A percentile compares a stretch with the other conserved stretches of the same genome.
Evolutionary conservation across 2,797 vertebrate species (phyloP).

Genomic region (Bucorvus abyssinicus): DNA sequence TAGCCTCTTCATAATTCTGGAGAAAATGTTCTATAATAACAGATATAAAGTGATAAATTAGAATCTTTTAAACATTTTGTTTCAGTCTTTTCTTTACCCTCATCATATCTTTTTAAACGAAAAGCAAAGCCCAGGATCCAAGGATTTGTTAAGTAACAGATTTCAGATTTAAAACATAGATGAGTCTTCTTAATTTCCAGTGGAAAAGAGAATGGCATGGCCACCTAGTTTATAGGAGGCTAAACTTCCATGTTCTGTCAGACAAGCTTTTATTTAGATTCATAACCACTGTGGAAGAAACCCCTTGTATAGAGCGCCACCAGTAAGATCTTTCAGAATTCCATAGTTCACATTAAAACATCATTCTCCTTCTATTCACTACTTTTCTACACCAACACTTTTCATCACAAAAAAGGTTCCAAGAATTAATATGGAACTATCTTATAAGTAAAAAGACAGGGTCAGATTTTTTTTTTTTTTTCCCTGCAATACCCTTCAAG

Average conservation of each 20-base stretch:
- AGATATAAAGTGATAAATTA: background rate
- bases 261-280: background rate
- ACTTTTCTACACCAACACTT: accelerated
- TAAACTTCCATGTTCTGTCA: background rate
- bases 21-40: background rate
- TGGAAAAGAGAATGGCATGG: background rate
- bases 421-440: background rate
- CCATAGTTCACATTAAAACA: background rate
- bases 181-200: background rate
- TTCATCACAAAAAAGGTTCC: background rate
- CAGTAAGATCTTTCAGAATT: background rate
- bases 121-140: background rate
- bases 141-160: background rate
- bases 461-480: background rate
- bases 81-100: background rate
- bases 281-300: background rate
- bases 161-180: background rate
- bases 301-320: accelerated
- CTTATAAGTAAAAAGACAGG: background rate
- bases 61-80: background rate
- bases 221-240: background rate
- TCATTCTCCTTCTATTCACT: background rate
- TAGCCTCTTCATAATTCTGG: background rate
- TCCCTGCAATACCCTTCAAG: background rate
- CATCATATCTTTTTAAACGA: background rate